Percentiles rank a stretch among this genome's conserved stretches.
phyloP scores from a whole-genome alignment of 92 coral and sea anemone genomes.

The Epizoanthus stellaris region DNA sequence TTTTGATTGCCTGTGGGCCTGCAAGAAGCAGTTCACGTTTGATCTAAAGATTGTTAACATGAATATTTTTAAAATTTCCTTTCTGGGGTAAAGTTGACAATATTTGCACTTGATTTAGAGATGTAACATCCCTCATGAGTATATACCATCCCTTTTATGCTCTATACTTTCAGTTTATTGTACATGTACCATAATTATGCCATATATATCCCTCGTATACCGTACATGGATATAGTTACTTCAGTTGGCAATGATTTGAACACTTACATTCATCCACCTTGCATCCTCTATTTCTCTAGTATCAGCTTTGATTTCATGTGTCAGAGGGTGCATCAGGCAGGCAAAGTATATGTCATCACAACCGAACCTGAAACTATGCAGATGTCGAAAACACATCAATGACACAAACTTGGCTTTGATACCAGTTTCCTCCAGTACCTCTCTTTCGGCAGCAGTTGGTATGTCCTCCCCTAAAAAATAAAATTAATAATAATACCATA shows the following conservation, averaged over 20 bases:
- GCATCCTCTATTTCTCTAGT: constrained; percentile 78
- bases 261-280: constrained; percentile 87
- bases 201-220: too few species aligned
- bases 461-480: constrained; percentile 71
- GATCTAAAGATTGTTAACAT: too few species aligned
- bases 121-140: too few species aligned
- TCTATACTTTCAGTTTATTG: too few species aligned
- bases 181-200: too few species aligned
- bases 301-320: constrained; percentile 70
- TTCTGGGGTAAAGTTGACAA: too few species aligned
- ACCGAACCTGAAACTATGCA: constrained; percentile 79
- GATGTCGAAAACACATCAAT: constrained; percentile 74
- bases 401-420: constrained; percentile 77
- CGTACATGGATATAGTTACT: too few species aligned
- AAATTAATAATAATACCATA: not conserved
- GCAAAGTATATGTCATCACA: constrained; percentile 84
- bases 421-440: constrained; percentile 89
- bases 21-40: too few species aligned
- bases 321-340: constrained; percentile 69
- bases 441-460: constrained; percentile 83
- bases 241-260: not conserved
- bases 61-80: too few species aligned
- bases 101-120: too few species aligned
- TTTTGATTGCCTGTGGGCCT: too few species aligned
- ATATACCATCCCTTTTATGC: too few species aligned